Base-by-base conservation (phyloP, 2,888 invertebrate species). In the Marronus borbonicus region DNA sequence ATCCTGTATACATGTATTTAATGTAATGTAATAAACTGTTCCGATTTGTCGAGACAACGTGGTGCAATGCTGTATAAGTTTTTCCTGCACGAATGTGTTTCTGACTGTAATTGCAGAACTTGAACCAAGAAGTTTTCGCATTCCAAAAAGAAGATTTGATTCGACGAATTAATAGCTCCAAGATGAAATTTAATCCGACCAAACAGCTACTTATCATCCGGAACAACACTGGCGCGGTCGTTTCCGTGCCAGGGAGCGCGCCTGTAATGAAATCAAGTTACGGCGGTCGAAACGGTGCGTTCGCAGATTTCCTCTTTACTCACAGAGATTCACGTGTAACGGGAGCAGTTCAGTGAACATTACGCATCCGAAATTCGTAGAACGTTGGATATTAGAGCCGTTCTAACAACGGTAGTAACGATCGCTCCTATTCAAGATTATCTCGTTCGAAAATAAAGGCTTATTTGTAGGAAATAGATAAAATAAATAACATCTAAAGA, bases 141-240 rank as follows among this genome's bases (percentile, higher is more conserved):
- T 74, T 60, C 28, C 24, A 44, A 49, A 60, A 49, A 62, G 44
- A 24, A 44, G 7, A 20, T 39, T 24, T 2, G 3, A 55, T 10
- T 14, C 14, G 28, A 24, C 24, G 44, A 12, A 28, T 28, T 74
- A 74, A 74, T 74, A 74, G 60, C 24, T 49, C 24, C 20, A 31
- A 60, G 72, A 60, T 24, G 60, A 74, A 74, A 74, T 74, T 74
- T 74, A 74, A 74, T 74, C 49, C 72, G 55, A 28, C 72, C 44
- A 74, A 60, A 74, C 60, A 44, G 72, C 49, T 31, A 74, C 72
- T 60, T 60, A 60, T 74, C 72, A 74, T 60, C 39, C 60, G 44
- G 60, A 74, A 74, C 72, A 74, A 17, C 60, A 24, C 60, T n/a
- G 39, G 28, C 60, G 7, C 60, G 24, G 72, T 20, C 60, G 44